Base-by-base conservation (phyloP, 2,113 vertebrate genomes). In the Corythornis madagascariensis region DNA sequence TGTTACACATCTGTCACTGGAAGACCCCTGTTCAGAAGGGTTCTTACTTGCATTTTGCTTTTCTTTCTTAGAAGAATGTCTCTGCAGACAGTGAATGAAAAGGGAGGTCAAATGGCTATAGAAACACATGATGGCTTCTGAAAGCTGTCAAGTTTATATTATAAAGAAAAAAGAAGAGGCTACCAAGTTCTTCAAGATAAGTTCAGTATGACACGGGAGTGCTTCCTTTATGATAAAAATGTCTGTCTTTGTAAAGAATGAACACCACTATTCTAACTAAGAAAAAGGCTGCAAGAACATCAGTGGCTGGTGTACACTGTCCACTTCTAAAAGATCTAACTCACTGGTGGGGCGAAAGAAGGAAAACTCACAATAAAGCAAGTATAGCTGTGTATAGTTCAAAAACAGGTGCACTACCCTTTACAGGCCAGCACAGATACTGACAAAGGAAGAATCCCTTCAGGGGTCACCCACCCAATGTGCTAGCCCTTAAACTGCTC, bases 121-220 rank as follows among this genome's bases (percentile, higher is more conserved):
- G 40, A 40, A 69, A 48, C 31, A 80, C 15, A 61, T 1, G 8
- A 56, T 19, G 38, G 64, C 77, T 86, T 94, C 92, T 88, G 73
- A 93, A 88, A 94, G 91, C 61, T 70, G 70, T 89, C 85, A 74
- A 74, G 29, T 59, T 91, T n/a, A n/a, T n/a, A n/a, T 73, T 48
- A 63, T 15, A 52, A 7, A 77, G 35, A 50, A 75, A 38, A 53
- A 61, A 63, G 79, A 89, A 67, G 66, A 92, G 60, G 66, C 73
- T 79, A 17, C 45, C 25, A 60, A 65, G 73, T 93, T 77, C 35
- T 89, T 92, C 56, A 85, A 85, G 75, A 69, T 38, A 48, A 80
- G 65, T 91, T 75, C 33, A 76, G 78, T 64, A 76, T 86, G 24
- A 28, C 56, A 63, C 31, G 29, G 67, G 8, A 87, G 11, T 48